These are phyloP conservation scores for Mugil cephalus DNA, from an alignment of 2,113 vertebrate species.

Conservation along the genomic window DNA sequence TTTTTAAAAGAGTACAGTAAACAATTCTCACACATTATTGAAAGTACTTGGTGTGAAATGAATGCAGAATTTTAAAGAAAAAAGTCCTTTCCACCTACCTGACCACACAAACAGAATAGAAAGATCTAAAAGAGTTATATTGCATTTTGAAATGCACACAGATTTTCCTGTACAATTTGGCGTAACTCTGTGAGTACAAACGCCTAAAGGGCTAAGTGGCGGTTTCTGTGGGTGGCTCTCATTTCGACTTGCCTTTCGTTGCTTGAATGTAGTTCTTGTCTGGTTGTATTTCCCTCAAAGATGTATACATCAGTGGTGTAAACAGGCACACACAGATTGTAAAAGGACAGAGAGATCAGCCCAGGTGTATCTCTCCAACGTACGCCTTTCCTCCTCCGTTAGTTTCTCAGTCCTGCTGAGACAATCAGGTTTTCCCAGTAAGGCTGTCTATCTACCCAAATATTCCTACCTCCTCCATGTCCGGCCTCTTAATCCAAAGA, in stretches of 20 bases:
- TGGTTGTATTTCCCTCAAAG: slow-evolving; percentile 81
- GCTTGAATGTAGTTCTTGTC: slow-evolving; percentile 58
- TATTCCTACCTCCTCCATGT: not conserved
- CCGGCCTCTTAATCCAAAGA: not conserved
- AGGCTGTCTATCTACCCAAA: slow-evolving; percentile 41
- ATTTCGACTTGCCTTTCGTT: slow-evolving; percentile 48
- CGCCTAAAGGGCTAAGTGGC: slow-evolving; percentile 96
- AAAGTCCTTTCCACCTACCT: slow-evolving; percentile 76
- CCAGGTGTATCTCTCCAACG: slow-evolving; percentile 13
- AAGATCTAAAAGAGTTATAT: slow-evolving; percentile 97
- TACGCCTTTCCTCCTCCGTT: slow-evolving; percentile 81
- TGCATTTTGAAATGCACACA: slow-evolving; percentile 97
- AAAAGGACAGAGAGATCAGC: slow-evolving; percentile 80
- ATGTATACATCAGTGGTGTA: slow-evolving; percentile 95
- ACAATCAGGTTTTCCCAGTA: slow-evolving; percentile 88
- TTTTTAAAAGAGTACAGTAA: slow-evolving; percentile 99
- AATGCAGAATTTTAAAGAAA: slow-evolving; percentile 80
- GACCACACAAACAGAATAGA: slow-evolving; percentile 97
- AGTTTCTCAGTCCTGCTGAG: slow-evolving; percentile 98
- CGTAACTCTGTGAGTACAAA: slow-evolving; percentile 92
- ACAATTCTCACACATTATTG: slow-evolving; percentile 99
- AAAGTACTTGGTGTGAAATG: slow-evolving; percentile 91
- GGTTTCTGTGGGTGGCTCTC: slow-evolving; percentile 58
- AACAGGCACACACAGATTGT: slow-evolving; percentile 97
- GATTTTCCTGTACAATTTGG: slow-evolving; percentile 94